A percentile compares a stretch with the other conserved stretches of the same genome.
These are phyloP conservation scores for Spicauda simplicius DNA, from an alignment of 2,888 invertebrate genomes.

Conservation along the genomic window DNA sequence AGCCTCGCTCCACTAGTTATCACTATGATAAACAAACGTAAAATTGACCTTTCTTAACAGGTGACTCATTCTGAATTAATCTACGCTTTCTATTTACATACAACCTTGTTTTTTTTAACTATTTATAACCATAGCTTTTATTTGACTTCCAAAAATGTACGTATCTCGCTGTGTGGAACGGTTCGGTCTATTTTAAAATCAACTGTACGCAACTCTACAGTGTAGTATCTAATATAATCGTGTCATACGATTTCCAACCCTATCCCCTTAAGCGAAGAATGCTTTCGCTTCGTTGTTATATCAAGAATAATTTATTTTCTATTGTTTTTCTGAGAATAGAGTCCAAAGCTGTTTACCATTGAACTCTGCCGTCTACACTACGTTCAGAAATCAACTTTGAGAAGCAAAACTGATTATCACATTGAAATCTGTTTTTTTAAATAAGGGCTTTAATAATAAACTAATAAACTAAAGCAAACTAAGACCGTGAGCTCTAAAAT, in stretches of 20 bases:
- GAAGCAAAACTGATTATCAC: too few species aligned
- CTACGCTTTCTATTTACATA: slow-evolving; percentile 62
- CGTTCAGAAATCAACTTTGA: slow-evolving; percentile 15
- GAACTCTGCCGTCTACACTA: slow-evolving; percentile 32
- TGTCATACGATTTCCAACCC: slow-evolving; percentile 61
- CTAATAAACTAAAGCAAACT: too few species aligned
- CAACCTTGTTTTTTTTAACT: slow-evolving; percentile 66
- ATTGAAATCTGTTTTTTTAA: too few species aligned
- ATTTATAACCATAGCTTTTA: slow-evolving; percentile 74
- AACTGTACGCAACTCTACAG: slow-evolving; percentile 62
- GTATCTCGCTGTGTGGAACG: slow-evolving; percentile 71
- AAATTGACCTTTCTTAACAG: slow-evolving; percentile 53
- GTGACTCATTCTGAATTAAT: slow-evolving; percentile 50
- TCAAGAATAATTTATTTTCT: slow-evolving; percentile 41
- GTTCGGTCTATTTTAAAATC: slow-evolving; percentile 73
- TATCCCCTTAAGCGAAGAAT: slow-evolving; percentile 49
- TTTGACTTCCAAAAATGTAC: slow-evolving; percentile 84
- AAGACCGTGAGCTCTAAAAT: too few species aligned
- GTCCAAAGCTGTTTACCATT: slow-evolving; percentile 38
- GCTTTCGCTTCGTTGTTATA: slow-evolving; percentile 48
- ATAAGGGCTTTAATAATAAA: too few species aligned
- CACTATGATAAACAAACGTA: slow-evolving; percentile 39
- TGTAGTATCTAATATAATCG: slow-evolving; percentile 60
- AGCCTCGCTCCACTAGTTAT: slow-evolving; percentile 32
- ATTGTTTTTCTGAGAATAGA: slow-evolving; percentile 44